Base-by-base conservation (phyloP, 1,140 invertebrate genomes). In the Chrysoperla carnea region DNA sequence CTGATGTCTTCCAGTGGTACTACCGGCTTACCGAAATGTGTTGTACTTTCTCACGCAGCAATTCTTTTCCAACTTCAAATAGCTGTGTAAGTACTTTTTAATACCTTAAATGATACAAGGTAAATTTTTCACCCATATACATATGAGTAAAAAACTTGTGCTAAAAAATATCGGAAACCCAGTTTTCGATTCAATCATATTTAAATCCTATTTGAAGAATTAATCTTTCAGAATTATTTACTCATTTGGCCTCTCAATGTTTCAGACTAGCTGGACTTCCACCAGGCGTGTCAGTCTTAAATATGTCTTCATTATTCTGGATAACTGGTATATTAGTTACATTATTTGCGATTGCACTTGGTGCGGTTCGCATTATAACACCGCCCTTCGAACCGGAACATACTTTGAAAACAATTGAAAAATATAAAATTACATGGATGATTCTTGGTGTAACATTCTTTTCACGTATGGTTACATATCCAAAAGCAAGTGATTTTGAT, bases 21-120 rank as follows among this genome's bases (percentile, higher is more conserved):
- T 2, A 85, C 82, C 28, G 82, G 85, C 29, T 58, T 73, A 13
- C 78, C 84, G 1, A 88, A 88, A 63, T 83, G 82, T 17, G 84
- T 83, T 0, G 72, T 75, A 57, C 53, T 84, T 8, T 79, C 76
- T 8, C 81, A 86, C 46, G 39, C 47, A 29, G 44, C 45, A 27
- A 43, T 50, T 8, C 27, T 47, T 12, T 15, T 13, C 35, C 41
- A 41, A 27, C 27, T 37, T n/a, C 12, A 23, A 11, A 35, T 28
- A 31, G 39, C 12, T 40, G 9, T n/a, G n/a, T 31, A 14, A 23
- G 29, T 6, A 12, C 33, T 2, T 37, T 39, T 7, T 14, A 28
- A 11, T 35, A 41, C 17, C 36, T 27, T 6, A 31, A 48, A 28
- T 45, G 15, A 12, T 38, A 6, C 6, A 39, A 39, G 5, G 15